A percentile compares a stretch with the other conserved stretches of the same genome.
These are phyloP conservation scores for Lethocerus indicus DNA, from an alignment of 1,140 invertebrate species.

Conservation along the genomic window DNA sequence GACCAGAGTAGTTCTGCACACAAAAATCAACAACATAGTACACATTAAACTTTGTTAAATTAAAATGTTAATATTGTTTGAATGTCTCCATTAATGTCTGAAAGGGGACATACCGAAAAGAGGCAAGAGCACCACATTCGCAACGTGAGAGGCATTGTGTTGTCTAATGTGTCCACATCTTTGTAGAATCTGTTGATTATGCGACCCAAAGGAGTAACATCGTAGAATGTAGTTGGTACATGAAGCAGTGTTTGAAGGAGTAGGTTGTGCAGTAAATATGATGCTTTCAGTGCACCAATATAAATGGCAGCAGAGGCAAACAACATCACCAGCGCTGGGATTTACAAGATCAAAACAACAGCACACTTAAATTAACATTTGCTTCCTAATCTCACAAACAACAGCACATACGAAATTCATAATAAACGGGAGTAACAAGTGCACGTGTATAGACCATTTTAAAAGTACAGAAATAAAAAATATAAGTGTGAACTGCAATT, in stretches of 20 bases:
- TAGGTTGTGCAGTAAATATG: conserved; percentile 46
- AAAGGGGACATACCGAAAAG: conserved; percentile 26
- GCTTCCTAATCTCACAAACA: not conserved
- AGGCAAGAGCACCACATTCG: conserved; percentile 26
- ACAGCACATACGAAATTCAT: too few species aligned
- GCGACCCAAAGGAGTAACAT: conserved; percentile 68
- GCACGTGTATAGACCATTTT: too few species aligned
- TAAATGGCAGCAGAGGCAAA: conserved; percentile 22
- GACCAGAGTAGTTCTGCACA: too few species aligned
- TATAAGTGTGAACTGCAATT: too few species aligned
- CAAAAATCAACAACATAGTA: too few species aligned
- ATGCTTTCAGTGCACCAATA: conserved; percentile 50
- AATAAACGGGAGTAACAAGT: too few species aligned
- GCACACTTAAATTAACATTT: not conserved
- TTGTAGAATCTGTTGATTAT: conserved; percentile 73
- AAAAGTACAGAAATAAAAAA: too few species aligned
- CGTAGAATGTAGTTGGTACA: conserved; percentile 64
- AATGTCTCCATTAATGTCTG: not conserved
- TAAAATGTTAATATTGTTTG: not conserved
- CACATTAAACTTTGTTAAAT: too few species aligned
- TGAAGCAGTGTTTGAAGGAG: conserved; percentile 35
- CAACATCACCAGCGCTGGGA: conserved; percentile 9
- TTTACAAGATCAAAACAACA: not conserved
- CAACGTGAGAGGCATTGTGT: conserved; percentile 23
- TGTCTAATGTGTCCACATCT: conserved; percentile 63